phyloP scores from a whole-genome alignment of 2,888 invertebrate genomes.

The Pollenia griseotomentosa region DNA sequence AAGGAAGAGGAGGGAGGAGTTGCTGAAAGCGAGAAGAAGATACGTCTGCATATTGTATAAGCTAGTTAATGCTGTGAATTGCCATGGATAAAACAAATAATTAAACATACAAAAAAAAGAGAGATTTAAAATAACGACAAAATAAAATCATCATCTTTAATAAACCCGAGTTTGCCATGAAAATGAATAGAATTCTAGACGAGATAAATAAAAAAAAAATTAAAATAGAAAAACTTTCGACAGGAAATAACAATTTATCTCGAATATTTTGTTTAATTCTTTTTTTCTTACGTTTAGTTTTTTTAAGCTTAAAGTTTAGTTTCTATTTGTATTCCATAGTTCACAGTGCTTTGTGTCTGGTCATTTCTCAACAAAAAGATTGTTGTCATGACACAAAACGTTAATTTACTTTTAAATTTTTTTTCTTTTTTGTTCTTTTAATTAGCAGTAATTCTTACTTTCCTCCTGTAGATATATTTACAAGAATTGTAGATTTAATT shows the following conservation, averaged over 20 bases:
- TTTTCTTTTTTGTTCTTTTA: constrained; percentile 71
- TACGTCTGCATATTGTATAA: neutral
- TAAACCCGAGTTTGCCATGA: constrained; percentile 20
- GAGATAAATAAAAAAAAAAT: neutral
- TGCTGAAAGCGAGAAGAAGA: neutral
- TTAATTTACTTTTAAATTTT: constrained; percentile 75
- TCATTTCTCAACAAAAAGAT: constrained; percentile 11
- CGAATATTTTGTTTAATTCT: constrained; percentile 59
- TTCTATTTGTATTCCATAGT: constrained; percentile 39
- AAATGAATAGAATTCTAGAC: constrained; percentile 42
- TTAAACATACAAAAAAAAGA: neutral
- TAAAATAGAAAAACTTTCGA: constrained; percentile 47
- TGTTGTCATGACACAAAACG: constrained; percentile 69
- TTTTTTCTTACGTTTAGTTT: constrained; percentile 55
- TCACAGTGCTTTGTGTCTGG: constrained; percentile 10
- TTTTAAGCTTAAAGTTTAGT: constrained; percentile 45
- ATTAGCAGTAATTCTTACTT: constrained; percentile 81
- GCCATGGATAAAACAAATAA: neutral
- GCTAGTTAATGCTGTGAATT: neutral
- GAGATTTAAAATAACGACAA: constrained; percentile 27
- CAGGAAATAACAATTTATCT: constrained; percentile 81
- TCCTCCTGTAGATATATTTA: constrained; percentile 76
- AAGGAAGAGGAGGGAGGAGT: neutral
- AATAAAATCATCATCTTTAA: constrained; percentile 33
- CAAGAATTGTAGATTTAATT: constrained; percentile 62